These are phyloP conservation scores for Rhagoletis pomonella DNA, from an alignment of 1,140 invertebrate species.

Conservation along the genomic window DNA sequence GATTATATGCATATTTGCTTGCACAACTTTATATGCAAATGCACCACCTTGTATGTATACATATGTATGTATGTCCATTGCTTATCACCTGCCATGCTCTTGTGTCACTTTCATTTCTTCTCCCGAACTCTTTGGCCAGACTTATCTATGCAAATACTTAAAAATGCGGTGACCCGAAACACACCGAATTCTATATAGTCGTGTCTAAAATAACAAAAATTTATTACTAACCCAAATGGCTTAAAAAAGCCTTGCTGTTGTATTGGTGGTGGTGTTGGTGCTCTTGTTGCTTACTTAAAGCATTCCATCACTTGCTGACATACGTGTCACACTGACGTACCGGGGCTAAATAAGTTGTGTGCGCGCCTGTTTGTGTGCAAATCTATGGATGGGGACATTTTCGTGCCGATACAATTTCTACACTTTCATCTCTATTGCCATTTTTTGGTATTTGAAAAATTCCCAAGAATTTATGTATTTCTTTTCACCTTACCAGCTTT, in stretches of 20 bases:
- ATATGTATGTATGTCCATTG: no score
- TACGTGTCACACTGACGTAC: background rate
- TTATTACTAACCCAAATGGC: background rate
- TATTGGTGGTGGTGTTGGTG: background rate
- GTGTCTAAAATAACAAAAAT: conserved; percentile 19
- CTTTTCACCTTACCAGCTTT: background rate
- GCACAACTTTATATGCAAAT: no score
- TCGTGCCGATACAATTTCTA: background rate
- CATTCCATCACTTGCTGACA: conserved; percentile 30
- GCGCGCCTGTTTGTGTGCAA: background rate
- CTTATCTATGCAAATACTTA: conserved; percentile 20
- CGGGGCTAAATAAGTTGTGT: background rate
- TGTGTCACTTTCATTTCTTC: no score
- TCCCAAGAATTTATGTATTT: background rate
- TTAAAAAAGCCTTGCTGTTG: background rate
- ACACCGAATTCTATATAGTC: background rate
- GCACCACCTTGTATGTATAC: no score
- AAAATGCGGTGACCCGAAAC: conserved; percentile 28
- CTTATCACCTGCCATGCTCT: no score
- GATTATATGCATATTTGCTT: no score
- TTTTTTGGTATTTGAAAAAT: background rate
- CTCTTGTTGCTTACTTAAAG: background rate
- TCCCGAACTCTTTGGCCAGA: no score
- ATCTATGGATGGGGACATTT: background rate
- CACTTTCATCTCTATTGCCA: background rate